Conservation (phyloP, 2,113 vertebrate genomes). For the Gopherus flavomarginatus region DNA sequence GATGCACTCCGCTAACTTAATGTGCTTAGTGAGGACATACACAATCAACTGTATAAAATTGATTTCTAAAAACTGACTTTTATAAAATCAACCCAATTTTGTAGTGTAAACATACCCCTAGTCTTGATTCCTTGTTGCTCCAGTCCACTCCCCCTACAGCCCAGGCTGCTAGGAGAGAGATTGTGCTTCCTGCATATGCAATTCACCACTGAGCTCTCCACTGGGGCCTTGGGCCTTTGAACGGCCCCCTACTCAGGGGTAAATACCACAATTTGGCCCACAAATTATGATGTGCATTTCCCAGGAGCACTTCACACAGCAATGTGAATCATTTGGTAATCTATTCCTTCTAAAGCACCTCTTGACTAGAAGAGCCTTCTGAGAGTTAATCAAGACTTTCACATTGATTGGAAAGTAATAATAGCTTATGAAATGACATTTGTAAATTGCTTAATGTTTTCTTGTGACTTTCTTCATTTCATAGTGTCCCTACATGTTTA, state of each 20-base stretch:
- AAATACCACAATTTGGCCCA: neutral
- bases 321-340: neutral
- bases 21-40: no score
- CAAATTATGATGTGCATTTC: neutral
- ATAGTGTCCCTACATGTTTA: neutral
- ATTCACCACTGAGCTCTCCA: neutral
- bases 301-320: neutral
- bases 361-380: conserved; percentile 17
- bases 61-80: no score
- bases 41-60: no score
- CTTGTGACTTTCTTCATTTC: neutral
- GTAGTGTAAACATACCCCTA: neutral
- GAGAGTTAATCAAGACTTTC: conserved; percentile 32
- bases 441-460: neutral
- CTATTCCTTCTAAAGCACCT: neutral
- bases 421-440: neutral
- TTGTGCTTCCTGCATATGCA: fast-evolving
- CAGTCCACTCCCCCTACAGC: neutral
- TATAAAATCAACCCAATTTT: no score
- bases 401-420: neutral
- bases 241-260: neutral
- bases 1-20: no score
- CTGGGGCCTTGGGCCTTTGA: neutral
- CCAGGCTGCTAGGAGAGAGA: neutral
- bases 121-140: neutral